A percentile compares a stretch with the other conserved stretches of the same genome.
These are phyloP conservation scores for Eupithecia abbreviata DNA, from an alignment of 2,888 invertebrate species.

Conservation along the genomic window DNA sequence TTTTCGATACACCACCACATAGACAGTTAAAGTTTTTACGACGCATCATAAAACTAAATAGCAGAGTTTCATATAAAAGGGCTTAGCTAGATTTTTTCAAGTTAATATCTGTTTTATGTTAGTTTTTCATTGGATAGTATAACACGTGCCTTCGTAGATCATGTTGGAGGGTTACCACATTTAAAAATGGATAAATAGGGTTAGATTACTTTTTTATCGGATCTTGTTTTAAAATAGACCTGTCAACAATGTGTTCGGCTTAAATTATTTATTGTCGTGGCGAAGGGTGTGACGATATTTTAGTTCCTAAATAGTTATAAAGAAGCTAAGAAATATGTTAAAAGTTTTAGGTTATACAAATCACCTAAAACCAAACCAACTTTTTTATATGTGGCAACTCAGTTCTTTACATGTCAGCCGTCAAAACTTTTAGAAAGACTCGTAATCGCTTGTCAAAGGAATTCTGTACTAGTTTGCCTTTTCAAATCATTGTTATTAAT, in stretches of 20 bases:
- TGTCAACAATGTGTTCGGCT: conserved; percentile 65
- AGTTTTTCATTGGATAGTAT: conserved; percentile 62
- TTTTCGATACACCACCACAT: conserved; percentile 41
- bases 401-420: not conserved
- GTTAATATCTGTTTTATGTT: conserved; percentile 63
- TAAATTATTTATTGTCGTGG: conserved; percentile 40
- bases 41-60: conserved; percentile 57
- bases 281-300: conserved; percentile 39
- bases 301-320: not conserved
- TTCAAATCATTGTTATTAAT: not conserved
- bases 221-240: conserved; percentile 65
- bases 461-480: not conserved
- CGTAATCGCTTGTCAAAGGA: not conserved
- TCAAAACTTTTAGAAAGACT: not conserved
- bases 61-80: conserved; percentile 52
- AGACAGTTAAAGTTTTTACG: conserved; percentile 52
- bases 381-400: not conserved
- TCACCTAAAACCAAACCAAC: not conserved
- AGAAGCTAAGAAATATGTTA: not conserved
- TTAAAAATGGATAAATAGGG: conserved; percentile 72
- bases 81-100: conserved; percentile 49
- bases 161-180: conserved; percentile 68
- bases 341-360: not conserved
- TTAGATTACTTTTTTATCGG: conserved; percentile 68
- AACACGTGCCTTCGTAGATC: conserved; percentile 70